A percentile compares a stretch with the other conserved stretches of the same genome.
These are phyloP conservation scores for Stegodyphus mimosarum DNA, from an alignment of 1,140 invertebrate species.

Conservation along the genomic window DNA sequence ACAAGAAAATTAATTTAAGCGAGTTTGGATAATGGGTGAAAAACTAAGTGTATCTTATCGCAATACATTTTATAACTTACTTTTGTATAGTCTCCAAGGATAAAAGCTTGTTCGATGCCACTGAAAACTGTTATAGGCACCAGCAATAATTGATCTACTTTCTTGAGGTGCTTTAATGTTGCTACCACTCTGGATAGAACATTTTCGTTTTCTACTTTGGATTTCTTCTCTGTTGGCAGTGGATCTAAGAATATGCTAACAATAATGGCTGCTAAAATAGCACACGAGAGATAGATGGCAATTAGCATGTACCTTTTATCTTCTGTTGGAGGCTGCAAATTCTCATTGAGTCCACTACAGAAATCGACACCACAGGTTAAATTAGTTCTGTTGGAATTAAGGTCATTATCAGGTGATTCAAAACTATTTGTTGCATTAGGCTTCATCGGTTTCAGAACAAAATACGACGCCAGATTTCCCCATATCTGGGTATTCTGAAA, in stretches of 20 bases:
- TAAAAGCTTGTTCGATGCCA: constrained; percentile 96
- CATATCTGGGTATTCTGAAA: constrained; percentile 95
- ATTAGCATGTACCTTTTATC: constrained; percentile 87
- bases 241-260: constrained; percentile 90
- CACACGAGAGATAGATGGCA: constrained; percentile 88
- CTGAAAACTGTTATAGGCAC: constrained; percentile 97
- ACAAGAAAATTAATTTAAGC: no score
- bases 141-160: constrained; percentile 86
- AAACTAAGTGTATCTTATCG: no score
- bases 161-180: constrained; percentile 88
- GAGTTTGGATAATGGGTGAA: no score
- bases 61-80: constrained; percentile 70
- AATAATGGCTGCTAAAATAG: constrained; percentile 84
- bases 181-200: constrained; percentile 86
- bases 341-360: constrained; percentile 50
- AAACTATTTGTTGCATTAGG: not conserved
- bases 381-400: not conserved
- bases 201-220: constrained; percentile 73
- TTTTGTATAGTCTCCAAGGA: constrained; percentile 93
- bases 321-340: constrained; percentile 80
- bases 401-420: not conserved
- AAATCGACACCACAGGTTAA: constrained; percentile 61
- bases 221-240: constrained; percentile 72
- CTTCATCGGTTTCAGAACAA: constrained; percentile 62
- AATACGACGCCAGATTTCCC: constrained; percentile 94